These are phyloP conservation scores for Ovis canadensis DNA, from an alignment of 2,113 vertebrate species.

Conservation along the genomic window DNA sequence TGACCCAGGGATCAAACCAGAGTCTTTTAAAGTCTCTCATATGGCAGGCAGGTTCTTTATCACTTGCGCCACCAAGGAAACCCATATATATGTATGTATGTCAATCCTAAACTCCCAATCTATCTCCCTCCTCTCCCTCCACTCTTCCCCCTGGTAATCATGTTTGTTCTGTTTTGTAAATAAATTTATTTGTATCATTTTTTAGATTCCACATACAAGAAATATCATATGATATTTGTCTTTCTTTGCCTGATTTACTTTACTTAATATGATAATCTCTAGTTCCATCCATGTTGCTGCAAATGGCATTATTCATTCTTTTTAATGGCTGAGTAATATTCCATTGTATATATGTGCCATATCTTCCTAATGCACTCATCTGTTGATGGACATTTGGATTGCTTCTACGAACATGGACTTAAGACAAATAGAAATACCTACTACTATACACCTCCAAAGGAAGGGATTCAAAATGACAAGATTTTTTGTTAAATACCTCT, in stretches of 20 bases:
- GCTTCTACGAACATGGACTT: neutral
- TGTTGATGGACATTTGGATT: neutral
- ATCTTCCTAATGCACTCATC: neutral
- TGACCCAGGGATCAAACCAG: too few relatives aligned
- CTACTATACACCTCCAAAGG: neutral
- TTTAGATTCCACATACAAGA: too few relatives aligned
- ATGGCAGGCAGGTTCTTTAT: too few relatives aligned
- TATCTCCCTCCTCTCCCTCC: too few relatives aligned
- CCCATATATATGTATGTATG: too few relatives aligned
- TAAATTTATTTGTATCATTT: too few relatives aligned
- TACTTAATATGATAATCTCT: neutral
- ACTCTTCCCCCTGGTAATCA: too few relatives aligned
- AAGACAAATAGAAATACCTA: neutral
- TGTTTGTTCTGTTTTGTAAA: too few relatives aligned
- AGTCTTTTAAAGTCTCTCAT: too few relatives aligned
- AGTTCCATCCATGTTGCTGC: neutral
- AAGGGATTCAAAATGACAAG: neutral
- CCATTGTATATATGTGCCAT: neutral
- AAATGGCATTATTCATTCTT: neutral
- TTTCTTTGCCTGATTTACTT: neutral
- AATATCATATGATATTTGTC: neutral
- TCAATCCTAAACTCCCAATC: too few relatives aligned
- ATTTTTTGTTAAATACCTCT: neutral
- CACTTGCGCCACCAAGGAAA: too few relatives aligned
- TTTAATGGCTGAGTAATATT: neutral